phyloP scores from a whole-genome alignment of 2,113 vertebrate genomes.

The Megalops atlanticus region DNA sequence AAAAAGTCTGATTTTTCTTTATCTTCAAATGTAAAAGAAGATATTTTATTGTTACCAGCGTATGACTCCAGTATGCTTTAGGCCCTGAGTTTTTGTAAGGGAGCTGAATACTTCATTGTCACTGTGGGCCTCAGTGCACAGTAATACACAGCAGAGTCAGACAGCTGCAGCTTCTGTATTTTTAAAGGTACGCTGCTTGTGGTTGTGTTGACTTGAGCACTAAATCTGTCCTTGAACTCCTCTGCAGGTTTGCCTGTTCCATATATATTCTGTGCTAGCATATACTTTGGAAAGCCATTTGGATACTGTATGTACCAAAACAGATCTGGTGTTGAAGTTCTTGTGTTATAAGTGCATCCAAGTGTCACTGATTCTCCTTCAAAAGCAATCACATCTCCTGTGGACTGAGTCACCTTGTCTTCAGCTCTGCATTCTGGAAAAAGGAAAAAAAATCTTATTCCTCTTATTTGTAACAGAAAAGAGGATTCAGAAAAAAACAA shows the following conservation, averaged over 20 bases:
- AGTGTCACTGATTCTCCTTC: constrained; percentile 24
- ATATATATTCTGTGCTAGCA: neutral
- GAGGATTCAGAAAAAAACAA: too few species aligned
- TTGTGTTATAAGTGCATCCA: constrained; percentile 12
- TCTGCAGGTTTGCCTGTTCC: too few species aligned
- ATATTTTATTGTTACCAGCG: too few species aligned
- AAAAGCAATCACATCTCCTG: too few species aligned
- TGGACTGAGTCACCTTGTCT: neutral
- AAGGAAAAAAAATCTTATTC: neutral
- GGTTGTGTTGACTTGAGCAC: neutral
- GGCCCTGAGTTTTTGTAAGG: constrained; percentile 25
- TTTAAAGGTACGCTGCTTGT: neutral
- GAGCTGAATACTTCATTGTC: neutral
- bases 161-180: too few species aligned
- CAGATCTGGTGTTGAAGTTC: neutral
- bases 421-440: neutral
- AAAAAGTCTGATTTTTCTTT: too few species aligned
- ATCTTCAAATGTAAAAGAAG: too few species aligned
- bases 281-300: constrained; percentile 6
- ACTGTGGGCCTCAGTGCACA: constrained; percentile 25
- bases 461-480: too few species aligned
- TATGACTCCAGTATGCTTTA: too few species aligned
- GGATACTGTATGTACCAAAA: too few species aligned
- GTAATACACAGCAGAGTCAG: too few species aligned
- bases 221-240: constrained; percentile 2